Base-by-base conservation (phyloP, 2,888 invertebrate species). In the Pheosia gnoma region DNA sequence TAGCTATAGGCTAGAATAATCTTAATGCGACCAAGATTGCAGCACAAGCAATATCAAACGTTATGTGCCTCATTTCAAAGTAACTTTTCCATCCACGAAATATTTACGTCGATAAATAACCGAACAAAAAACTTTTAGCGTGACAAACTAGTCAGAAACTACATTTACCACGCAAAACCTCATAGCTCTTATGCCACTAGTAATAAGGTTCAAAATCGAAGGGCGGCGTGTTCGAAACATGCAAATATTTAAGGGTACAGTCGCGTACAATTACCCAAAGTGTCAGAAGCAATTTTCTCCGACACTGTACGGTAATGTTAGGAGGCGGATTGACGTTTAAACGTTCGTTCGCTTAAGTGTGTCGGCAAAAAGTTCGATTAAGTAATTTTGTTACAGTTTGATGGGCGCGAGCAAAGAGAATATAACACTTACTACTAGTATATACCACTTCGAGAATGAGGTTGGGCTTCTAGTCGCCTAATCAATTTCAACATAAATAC, bases 61-160 rank as follows among this genome's bases (percentile, higher is more conserved):
- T 9, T 2, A 43, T 8, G 10, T 43, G 43, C 43, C 9, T 43
- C 8, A 43, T 43, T 25, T 38, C 52, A 59, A 49, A 38, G 11
- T 58, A 49, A 4, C 5, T 43, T 58, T 56, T 49, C 43, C 11
- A 51, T 58, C 43, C 37, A 53, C 25, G 57, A 61, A 60, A 59
- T 9, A 43, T 53, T 45, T 45, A 57, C 37, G 38, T 53, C 53
- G 9, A 53, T 53, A 53, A 53, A 53, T 53, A 25, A 53, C 53
- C 25, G 25, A 38, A 53, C 36, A 37, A 53, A 53, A 53, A 53
- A 53, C 53, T 53, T 53, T 37, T 37, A 53, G 53, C 53, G 37
- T 53, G 53, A 53, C 53, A 37, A 36, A 53, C 37, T 53, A 11
- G 11, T 25, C n/a, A 37, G 37, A 53, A 53, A 53, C 53, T 53